phyloP scores from a whole-genome alignment of 37 sponge, comb jelly and placozoan species.

The Dysidea cf. avara region DNA sequence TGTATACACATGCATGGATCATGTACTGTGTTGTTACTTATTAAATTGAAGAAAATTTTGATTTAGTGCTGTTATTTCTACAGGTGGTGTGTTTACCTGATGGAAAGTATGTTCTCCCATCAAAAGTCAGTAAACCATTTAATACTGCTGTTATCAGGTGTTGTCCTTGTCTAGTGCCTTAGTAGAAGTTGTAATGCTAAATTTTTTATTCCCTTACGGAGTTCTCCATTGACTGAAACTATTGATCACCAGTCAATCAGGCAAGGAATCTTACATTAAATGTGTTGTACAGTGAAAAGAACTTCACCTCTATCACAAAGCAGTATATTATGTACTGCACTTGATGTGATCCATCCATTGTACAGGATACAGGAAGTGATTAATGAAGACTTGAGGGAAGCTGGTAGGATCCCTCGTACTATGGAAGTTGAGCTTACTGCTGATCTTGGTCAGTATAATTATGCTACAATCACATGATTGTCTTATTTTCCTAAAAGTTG shows the following conservation, averaged over 20 bases:
- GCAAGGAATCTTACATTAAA: too few relatives aligned
- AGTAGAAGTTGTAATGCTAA: slow-evolving; percentile 58
- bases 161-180: slow-evolving; percentile 40
- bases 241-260: too few relatives aligned
- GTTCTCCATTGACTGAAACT: slow-evolving; percentile 79
- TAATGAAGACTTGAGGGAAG: slow-evolving; percentile 71
- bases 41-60: too few relatives aligned
- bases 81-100: slow-evolving; percentile 71
- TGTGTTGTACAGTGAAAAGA: too few relatives aligned
- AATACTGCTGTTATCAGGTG: neutral
- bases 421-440: slow-evolving; percentile 93
- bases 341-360: neutral
- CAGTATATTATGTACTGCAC: too few relatives aligned
- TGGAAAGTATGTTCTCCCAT: slow-evolving; percentile 86
- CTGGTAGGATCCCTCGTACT: slow-evolving; percentile 86
- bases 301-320: too few relatives aligned
- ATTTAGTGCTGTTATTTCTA: too few relatives aligned
- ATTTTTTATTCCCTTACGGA: slow-evolving; percentile 62
- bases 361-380: slow-evolving; percentile 75
- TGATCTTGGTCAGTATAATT: too few relatives aligned
- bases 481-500: too few relatives aligned
- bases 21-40: too few relatives aligned
- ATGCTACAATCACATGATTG: too few relatives aligned
- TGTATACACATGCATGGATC: too few relatives aligned
- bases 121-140: slow-evolving; percentile 54